Conservation (phyloP, 2,888 invertebrate genomes). For the Trissonchulus sp. region DNA sequence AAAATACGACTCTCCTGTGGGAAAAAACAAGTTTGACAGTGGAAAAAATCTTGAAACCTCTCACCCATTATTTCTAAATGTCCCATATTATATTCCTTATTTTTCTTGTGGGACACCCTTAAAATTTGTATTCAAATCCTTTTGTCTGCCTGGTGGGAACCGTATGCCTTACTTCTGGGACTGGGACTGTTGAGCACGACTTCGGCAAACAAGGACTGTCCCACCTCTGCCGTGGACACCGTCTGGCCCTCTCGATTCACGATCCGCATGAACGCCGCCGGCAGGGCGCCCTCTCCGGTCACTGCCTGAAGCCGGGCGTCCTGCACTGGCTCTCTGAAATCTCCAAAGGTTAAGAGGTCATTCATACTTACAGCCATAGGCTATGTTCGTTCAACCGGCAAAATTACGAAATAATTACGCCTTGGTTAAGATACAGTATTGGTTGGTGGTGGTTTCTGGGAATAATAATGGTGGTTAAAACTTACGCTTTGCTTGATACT, state of each 20-base stretch:
- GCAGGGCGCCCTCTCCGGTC: conserved; percentile 23
- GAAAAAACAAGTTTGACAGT: no score
- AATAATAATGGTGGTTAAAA: no score
- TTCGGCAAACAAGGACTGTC: conserved; percentile 26
- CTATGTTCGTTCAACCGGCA: no score
- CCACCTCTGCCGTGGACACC: conserved; percentile 27
- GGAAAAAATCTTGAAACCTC: no score
- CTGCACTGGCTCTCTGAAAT: neutral
- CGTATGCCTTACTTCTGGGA: neutral
- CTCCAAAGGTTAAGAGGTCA: neutral
- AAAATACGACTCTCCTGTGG: no score
- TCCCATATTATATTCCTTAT: no score
- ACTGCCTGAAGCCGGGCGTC: conserved; percentile 1
- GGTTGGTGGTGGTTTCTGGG: no score
- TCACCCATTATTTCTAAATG: no score
- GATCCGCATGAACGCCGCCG: conserved; percentile 25
- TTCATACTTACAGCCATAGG: neutral
- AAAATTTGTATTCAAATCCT: no score
- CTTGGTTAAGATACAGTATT: neutral
- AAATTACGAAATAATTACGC: no score
- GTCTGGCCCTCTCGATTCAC: conserved; percentile 25
- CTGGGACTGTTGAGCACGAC: conserved; percentile 4
- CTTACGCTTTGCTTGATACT: no score
- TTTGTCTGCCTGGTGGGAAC: neutral
- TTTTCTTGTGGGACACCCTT: no score